Evolutionary conservation across 2,113 vertebrate species (phyloP), one percentile per base, ranked within the genome.

Genomic region (Odocoileus hemionus): DNA sequence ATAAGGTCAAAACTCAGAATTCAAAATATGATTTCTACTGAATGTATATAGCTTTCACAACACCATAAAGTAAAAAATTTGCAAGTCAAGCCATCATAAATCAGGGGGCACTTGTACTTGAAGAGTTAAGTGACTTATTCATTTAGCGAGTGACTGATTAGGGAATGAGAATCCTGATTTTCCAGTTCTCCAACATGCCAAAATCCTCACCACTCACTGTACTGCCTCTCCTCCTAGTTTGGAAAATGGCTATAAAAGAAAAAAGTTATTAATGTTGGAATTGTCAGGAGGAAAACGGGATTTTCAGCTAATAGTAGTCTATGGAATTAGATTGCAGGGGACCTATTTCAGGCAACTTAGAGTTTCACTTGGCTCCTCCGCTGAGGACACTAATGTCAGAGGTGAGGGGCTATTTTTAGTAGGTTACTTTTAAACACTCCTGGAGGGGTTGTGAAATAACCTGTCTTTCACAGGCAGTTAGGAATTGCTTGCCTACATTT

Each of bases 401-500:
- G 60, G 61, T 95, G 85, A 60, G 92, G 33, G 55, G 21, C 87
- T 98, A 98, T 98, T 98, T 98, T 98, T 98, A 98, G 97, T 43
- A 94, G 55, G 47, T 88, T 55, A 26, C 85, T 96, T 95, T 93
- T 85, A 97, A 95, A 94, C 0, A 0, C 96, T 47, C 60, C 87
- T 86, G 85, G 17, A 91, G 96, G 97, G 95, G 92, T 97, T 98
- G 93, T 93, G 95, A 97, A 98, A 92, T 79, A 80, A 52, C 97
- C 84, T 96, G 93, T 82, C 88, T 91, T 33, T 88, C 85, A 86
- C 74, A 91, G 97, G 74, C 84, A 97, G 89, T 96, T 58, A 60
- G 67, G 33, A 88, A 50, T 86, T 96, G 54, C 92, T 96, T 98
- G 97, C 97, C 94, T 76, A 43, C 47, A 57, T 83, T 95, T 94